Evolutionary conservation across 2,113 vertebrate species (phyloP), one percentile per base, ranked within the genome.

Genomic region (Chaetodon auriga): DNA sequence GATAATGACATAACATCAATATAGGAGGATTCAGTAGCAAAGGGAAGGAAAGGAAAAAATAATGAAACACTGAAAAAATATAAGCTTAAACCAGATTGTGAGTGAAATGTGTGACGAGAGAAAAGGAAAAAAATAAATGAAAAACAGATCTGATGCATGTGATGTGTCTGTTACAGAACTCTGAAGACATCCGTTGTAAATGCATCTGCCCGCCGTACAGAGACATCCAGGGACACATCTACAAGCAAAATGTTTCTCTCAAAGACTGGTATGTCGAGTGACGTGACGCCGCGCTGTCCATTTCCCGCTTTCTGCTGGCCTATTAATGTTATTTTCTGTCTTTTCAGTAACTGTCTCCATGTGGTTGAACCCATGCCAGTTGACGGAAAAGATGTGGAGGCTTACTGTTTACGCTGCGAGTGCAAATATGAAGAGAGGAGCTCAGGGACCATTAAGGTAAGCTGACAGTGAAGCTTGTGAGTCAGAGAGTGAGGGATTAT

Each of bases 351-450:
- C 64, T 99, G 99, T 91, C 97, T 99, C 78, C 98, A 99, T 79
- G 97, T 99, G 69, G 98, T 99, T 73, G 95, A 96, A 13, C 97
- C 98, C 7, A 99, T 99, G 98, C 97, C 98, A 1, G 98, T 99
- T 70, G 96, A 96, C 10, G 98, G 97, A 9, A 96, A 96, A 25
- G 99, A 99, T 11, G 97, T 98, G 87, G 98, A 99, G 92, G 99
- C 98, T 0, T 99, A 99, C 84, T 99, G 99, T 93, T 94, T 99
- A 81, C 98, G 97, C 19, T 99, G 99, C 83, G 99, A 99, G 78
- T 99, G 99, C 95, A 99, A 99, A 94, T 99, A 99, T 63, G 98
- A 99, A 87, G 98, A 99, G 90, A 97, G 99, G 90, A 99, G 99
- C 89, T 99, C 99, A 8, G 96, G 96, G 82, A 99, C 97, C 0